phyloP scores from a whole-genome alignment of 2,797 vertebrate species.

The Heliangelus exortis region DNA sequence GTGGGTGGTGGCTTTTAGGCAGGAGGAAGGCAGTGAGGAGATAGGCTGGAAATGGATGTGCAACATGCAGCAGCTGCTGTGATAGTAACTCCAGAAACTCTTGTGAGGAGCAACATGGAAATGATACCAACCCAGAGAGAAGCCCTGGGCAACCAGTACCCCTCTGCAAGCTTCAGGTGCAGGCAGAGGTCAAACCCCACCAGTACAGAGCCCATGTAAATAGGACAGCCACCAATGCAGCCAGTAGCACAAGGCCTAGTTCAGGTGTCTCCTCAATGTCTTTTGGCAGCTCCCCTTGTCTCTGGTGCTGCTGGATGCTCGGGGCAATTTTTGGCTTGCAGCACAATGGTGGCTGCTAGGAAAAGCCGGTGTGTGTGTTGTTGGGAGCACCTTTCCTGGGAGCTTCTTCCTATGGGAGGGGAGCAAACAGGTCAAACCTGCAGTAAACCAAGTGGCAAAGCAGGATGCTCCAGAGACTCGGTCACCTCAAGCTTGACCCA shows the following conservation, averaged over 20 bases:
- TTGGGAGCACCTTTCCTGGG: background rate
- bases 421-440: constrained; percentile 2
- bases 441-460: background rate
- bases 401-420: background rate
- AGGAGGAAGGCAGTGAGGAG: background rate
- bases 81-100: background rate
- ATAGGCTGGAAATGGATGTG: fast-evolving
- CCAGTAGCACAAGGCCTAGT: background rate
- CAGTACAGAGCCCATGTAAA: background rate
- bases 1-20: background rate
- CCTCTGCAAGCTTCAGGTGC: background rate
- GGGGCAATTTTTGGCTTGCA: background rate
- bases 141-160: background rate
- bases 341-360: background rate
- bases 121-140: background rate
- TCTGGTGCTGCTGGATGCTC: background rate
- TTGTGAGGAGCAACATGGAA: background rate
- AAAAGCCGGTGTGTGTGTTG: background rate
- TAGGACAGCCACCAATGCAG: background rate
- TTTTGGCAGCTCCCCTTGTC: background rate
- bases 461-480: background rate
- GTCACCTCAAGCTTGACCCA: background rate
- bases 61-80: fast-evolving
- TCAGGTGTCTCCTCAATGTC: background rate
- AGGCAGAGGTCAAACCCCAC: background rate